phyloP scores from a whole-genome alignment of 2,113 vertebrate genomes.

The Callopanchax toddi region DNA sequence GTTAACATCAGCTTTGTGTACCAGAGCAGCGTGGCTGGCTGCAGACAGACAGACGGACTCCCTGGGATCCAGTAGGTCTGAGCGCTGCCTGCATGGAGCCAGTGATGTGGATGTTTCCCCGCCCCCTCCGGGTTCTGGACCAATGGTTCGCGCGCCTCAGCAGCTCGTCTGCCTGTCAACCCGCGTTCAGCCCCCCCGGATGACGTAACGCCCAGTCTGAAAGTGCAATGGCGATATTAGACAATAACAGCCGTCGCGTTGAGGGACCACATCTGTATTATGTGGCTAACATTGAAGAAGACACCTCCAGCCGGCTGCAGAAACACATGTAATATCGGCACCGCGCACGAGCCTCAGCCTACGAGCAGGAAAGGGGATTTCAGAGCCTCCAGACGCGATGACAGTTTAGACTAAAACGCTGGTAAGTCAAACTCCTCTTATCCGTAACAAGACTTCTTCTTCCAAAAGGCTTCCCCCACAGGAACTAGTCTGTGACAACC shows the following conservation, averaged over 20 bases:
- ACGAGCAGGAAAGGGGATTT: slow-evolving; percentile 43
- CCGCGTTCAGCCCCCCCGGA: slow-evolving; percentile 46
- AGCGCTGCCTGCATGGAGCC: neutral
- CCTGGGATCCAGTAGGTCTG: neutral
- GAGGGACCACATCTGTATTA: slow-evolving; percentile 64
- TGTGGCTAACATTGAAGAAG: slow-evolving; percentile 60
- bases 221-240: slow-evolving; percentile 78
- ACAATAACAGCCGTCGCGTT: slow-evolving; percentile 73
- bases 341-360: slow-evolving; percentile 41
- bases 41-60: too few relatives aligned
- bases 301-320: slow-evolving; percentile 42
- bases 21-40: too few relatives aligned
- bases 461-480: slow-evolving; percentile 6
- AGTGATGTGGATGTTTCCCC: slow-evolving; percentile 23
- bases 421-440: slow-evolving; percentile 61
- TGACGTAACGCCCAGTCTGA: slow-evolving; percentile 73
- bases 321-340: slow-evolving; percentile 27
- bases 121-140: slow-evolving; percentile 41
- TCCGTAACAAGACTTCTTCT: slow-evolving; percentile 8
- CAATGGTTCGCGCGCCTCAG: slow-evolving; percentile 47
- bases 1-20: too few relatives aligned
- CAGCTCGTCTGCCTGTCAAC: slow-evolving; percentile 67
- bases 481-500: slow-evolving; percentile 22
- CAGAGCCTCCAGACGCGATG: slow-evolving; percentile 54
- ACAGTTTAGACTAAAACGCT: slow-evolving; percentile 58